Evolutionary conservation across 2,888 invertebrate genomes (phyloP), one percentile per base, ranked within the genome.

Genomic region (Polyommatus iphigenia): DNA sequence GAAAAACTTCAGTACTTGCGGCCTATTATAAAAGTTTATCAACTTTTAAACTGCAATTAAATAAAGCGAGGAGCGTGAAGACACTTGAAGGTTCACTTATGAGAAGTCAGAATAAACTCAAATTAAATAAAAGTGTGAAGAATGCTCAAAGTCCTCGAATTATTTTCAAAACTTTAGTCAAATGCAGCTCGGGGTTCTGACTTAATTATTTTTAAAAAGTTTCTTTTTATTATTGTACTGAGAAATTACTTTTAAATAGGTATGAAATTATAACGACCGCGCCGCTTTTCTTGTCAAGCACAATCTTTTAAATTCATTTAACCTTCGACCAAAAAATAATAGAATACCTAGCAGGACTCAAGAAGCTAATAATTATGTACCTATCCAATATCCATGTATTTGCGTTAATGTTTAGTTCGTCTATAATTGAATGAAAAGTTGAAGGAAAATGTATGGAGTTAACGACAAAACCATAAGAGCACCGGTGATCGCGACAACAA

Each of bases 121-220:
- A 67, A 67, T 67, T 32, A 67, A 67, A 67, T 67, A 29, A 32
- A 67, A 67, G 24, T 67, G 67, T 67, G 67, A 67, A 67, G 67
- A 6, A 67, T 18, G 6, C 67, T 67, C 6, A 29, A 67, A 67
- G 67, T 32, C 15, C 29, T 67, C 18, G 2, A 67, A 18, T 15
- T 67, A 32, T 67, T 67, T 67, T 67, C 29, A 18, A 67, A 32
- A 67, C 67, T 67, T 18, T 18, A 67, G 29, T 5, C 29, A 32
- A 67, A 67, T 67, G 67, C 67, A 67, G 6, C 29, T 32, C 67
- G 29, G 6, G 29, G 10, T 67, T 67, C 29, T 15, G 29, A 18
- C 67, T 67, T 18, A 32, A 67, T 32, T 24, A 24, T 62, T 62
- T 67, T 29, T 67, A 18, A 67, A 32, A 4, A 67, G 15, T 29